Base-by-base conservation (phyloP, 37 sponge, comb jelly and placozoan species). In the Tethya wilhelma region DNA sequence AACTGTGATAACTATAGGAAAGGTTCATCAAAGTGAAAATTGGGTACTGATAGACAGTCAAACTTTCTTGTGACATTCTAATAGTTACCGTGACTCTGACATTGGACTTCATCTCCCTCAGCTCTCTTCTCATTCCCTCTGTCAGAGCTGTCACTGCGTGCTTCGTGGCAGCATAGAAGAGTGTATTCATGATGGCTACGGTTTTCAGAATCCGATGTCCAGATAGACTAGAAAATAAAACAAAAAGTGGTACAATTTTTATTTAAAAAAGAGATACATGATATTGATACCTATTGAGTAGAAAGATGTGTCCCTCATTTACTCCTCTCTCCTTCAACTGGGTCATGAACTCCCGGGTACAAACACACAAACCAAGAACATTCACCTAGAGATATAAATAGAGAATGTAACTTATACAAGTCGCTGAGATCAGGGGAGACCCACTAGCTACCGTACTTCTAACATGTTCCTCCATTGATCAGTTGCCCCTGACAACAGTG, bases 141-240 rank as follows among this genome's bases (percentile, higher is more conserved):
- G 89, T 88, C 20, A 95, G 59, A 42, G 86, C 91, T 40, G 89
- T 95, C 26, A 95, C 89, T 37, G 96, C 96, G 74, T 58, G 69
- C 66, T 95, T 95, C 1, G 96, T 88, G 26, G 81, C 91, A 60
- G 70, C 55, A 75, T 93, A 93, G 72, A 93, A 89, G 58, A 74
- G 76, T n/a, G 23, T 33, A 33, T 68, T 74, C 30, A 34, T 31
- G n/a, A 34, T 23, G 0, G 39, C 68, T n/a, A 5, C 4, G 22
- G 32, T 38, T 14, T 53, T 12, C 34, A 66, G 41, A 1, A 88
- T 59, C 0, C 84, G 73, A 42, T 95, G 91, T 19, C 96, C 96
- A 34, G 84, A 76, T 69, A 88, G 57, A 60, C 95, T 93, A 63
- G 3, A 58, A 58, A 49, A 38, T 9, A 66, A 23, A 42, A 40